phyloP scores from a whole-genome alignment of 2,113 vertebrate genomes.

The Azemiops feae region DNA sequence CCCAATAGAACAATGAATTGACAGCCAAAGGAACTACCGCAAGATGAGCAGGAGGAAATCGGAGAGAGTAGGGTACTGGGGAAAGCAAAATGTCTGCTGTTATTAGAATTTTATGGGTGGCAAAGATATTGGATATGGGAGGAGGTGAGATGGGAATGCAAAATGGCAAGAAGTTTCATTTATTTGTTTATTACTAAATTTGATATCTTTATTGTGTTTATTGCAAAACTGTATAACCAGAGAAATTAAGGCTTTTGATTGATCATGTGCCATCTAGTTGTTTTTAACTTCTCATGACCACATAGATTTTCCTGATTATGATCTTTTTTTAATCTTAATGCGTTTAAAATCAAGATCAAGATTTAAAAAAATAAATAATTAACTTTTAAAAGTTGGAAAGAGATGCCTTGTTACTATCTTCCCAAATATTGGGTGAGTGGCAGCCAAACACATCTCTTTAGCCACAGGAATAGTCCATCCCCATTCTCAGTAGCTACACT shows the following conservation, averaged over 20 bases:
- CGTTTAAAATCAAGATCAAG: background rate
- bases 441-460: background rate
- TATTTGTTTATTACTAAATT: background rate
- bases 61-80: background rate
- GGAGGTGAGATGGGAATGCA: background rate
- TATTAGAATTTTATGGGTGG: background rate
- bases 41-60: background rate
- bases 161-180: background rate
- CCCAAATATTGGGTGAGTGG: background rate
- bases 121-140: background rate
- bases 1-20: background rate
- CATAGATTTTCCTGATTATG: background rate
- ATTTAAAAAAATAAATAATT: no score
- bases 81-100: background rate
- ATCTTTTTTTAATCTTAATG: background rate
- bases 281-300: background rate
- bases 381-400: background rate
- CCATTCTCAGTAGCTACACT: background rate
- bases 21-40: background rate
- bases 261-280: background rate
- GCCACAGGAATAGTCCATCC: background rate
- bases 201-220: background rate
- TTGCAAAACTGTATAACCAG: background rate
- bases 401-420: background rate
- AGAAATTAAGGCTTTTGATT: background rate